Evolutionary conservation across 1,140 invertebrate genomes (phyloP).

Genomic region (Phymorhynchus buccinoides): DNA sequence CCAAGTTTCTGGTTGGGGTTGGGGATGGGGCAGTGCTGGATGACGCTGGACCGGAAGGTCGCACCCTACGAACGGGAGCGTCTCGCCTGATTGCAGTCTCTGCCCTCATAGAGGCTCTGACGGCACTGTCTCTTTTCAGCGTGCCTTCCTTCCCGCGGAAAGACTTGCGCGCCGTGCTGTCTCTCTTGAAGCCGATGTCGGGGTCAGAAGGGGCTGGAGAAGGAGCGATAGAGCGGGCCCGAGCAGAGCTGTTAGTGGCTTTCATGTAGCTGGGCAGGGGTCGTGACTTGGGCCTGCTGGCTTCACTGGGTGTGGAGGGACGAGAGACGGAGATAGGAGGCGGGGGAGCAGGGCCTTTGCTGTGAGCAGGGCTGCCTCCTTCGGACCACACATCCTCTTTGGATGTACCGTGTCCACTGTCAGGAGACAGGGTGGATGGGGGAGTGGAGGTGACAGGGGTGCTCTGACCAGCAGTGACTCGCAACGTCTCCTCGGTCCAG

Average conservation of each 20-base stretch:
- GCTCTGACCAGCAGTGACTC: slow-evolving; percentile 49
- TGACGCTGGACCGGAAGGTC: slow-evolving; percentile 27
- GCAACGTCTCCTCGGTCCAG: slow-evolving; percentile 61
- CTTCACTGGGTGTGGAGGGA: slow-evolving; percentile 38
- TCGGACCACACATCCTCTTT: slow-evolving; percentile 48
- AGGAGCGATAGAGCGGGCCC: neutral
- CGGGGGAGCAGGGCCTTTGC: slow-evolving; percentile 37
- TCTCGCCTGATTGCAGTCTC: slow-evolving; percentile 47
- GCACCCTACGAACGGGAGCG: slow-evolving; percentile 35
- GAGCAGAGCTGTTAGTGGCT: slow-evolving; percentile 33
- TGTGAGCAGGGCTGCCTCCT: slow-evolving; percentile 44
- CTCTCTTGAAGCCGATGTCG: slow-evolving; percentile 54
- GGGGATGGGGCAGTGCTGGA: neutral
- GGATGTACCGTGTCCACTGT: slow-evolving; percentile 63
- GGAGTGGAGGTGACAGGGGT: slow-evolving; percentile 51
- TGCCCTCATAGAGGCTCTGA: slow-evolving; percentile 47
- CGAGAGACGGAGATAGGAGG: slow-evolving; percentile 17
- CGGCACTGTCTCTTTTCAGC: slow-evolving; percentile 43
- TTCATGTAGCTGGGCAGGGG: slow-evolving; percentile 61
- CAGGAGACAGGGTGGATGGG: slow-evolving; percentile 55
- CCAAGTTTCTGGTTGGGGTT: slow-evolving; percentile 35
- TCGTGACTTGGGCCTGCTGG: slow-evolving; percentile 47
- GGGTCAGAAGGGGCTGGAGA: slow-evolving; percentile 32
- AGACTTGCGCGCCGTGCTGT: slow-evolving; percentile 53
- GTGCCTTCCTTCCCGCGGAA: slow-evolving; percentile 38